A percentile compares a stretch with the other conserved stretches of the same genome.
Conservation (phyloP, 2,888 invertebrate species). For the Hoplodrina ambigua region DNA sequence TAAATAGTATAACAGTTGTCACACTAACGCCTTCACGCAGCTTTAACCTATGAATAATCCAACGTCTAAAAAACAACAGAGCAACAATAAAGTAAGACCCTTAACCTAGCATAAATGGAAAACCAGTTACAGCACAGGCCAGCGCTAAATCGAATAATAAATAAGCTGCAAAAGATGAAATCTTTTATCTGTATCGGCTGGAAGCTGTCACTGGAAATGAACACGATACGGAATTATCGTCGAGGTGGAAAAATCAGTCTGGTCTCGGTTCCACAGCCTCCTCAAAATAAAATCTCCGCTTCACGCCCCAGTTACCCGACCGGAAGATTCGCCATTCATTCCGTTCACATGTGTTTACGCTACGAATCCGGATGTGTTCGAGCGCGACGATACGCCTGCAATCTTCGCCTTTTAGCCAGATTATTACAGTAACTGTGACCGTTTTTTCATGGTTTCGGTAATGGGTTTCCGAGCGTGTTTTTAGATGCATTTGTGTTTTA, state of each 20-base stretch:
- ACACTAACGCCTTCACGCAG: slow-evolving; percentile 16
- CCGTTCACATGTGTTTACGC: slow-evolving; percentile 72
- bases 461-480: slow-evolving; percentile 19
- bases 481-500: slow-evolving; percentile 29
- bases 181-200: slow-evolving; percentile 60
- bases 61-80: no score
- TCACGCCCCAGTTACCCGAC: slow-evolving; percentile 78
- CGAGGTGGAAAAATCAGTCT: slow-evolving; percentile 75
- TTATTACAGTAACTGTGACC: slow-evolving; percentile 53
- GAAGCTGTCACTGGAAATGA: slow-evolving; percentile 50
- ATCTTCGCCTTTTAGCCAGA: slow-evolving; percentile 56
- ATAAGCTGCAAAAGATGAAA: slow-evolving; percentile 54
- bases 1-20: not conserved
- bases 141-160: slow-evolving; percentile 52
- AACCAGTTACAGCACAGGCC: slow-evolving; percentile 32
- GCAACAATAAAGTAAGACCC: slow-evolving; percentile 36
- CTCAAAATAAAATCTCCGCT: slow-evolving; percentile 80
- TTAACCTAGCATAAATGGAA: slow-evolving; percentile 15
- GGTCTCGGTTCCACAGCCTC: slow-evolving; percentile 70
- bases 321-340: slow-evolving; percentile 77
- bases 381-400: slow-evolving; percentile 59
- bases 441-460: slow-evolving; percentile 22
- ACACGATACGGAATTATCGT: slow-evolving; percentile 66
- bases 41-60: slow-evolving; percentile 27
- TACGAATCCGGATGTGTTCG: slow-evolving; percentile 61